These are phyloP conservation scores for Hybognathus amarus DNA, from an alignment of 2,797 vertebrate genomes.

Conservation along the genomic window DNA sequence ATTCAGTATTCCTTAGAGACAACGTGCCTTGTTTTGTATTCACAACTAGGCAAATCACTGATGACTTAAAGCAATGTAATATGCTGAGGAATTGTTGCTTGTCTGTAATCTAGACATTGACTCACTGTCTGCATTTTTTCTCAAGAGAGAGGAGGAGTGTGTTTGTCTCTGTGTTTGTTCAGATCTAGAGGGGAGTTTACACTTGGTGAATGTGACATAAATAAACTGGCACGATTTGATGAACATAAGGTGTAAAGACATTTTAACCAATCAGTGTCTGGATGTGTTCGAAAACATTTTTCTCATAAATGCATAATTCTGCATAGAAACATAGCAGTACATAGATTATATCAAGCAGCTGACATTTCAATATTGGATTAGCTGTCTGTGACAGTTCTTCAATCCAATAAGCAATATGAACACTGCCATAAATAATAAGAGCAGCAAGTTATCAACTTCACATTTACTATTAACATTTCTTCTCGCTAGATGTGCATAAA, in stretches of 20 bases:
- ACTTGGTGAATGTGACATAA: conserved; percentile 58
- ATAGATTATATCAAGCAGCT: conserved; percentile 48
- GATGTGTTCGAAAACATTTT: conserved; percentile 60
- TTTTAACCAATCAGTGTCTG: conserved; percentile 51
- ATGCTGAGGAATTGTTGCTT: conserved; percentile 39
- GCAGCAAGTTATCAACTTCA: neutral
- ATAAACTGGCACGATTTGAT: conserved; percentile 61
- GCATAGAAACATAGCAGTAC: conserved; percentile 45
- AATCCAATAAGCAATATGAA: conserved; percentile 33
- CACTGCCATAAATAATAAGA: conserved; percentile 25
- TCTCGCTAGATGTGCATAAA: conserved; percentile 2
- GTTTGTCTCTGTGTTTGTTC: conserved; percentile 58
- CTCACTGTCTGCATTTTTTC: conserved; percentile 50
- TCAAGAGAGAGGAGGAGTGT: conserved; percentile 44
- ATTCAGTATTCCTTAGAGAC: conserved; percentile 28
- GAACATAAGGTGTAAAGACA: conserved; percentile 59
- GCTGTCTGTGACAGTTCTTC: conserved; percentile 27
- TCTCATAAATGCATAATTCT: conserved; percentile 56
- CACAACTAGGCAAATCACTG: conserved; percentile 26
- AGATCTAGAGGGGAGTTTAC: conserved; percentile 64
- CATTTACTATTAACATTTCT: conserved; percentile 15
- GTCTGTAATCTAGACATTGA: conserved; percentile 44
- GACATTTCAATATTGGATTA: conserved; percentile 34
- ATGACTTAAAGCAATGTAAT: conserved; percentile 18
- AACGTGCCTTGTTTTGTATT: conserved; percentile 32